phyloP scores from a whole-genome alignment of 2,797 vertebrate species.

The Graptemys geographica region DNA sequence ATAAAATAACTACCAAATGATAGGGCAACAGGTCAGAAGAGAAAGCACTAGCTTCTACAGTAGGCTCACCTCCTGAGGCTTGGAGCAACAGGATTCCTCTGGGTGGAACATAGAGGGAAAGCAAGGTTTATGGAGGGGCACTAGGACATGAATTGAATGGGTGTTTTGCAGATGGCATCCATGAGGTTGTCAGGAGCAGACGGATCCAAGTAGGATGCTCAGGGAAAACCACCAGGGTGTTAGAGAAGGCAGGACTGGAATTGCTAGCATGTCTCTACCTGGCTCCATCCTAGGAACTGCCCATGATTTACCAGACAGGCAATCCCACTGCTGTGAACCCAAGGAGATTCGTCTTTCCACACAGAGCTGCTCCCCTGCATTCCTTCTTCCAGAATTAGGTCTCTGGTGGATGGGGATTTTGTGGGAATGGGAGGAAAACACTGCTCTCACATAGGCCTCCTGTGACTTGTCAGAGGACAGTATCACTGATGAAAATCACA shows the following conservation, averaged over 20 bases:
- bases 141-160: not conserved
- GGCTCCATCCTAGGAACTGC: not conserved
- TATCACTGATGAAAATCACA: not conserved
- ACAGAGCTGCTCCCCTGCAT: not conserved
- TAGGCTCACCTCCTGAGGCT: not conserved
- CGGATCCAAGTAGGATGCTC: not conserved
- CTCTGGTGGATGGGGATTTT: not conserved
- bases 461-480: not conserved
- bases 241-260: not conserved
- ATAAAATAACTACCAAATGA: not conserved
- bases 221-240: not conserved
- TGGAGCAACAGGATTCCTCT: not conserved
- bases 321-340: not conserved
- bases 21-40: not conserved
- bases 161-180: not conserved
- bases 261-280: not conserved
- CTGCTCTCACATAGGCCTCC: not conserved
- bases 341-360: not conserved
- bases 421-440: not conserved
- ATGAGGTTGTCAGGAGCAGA: not conserved
- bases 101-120: not conserved
- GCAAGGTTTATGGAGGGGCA: not conserved
- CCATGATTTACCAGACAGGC: not conserved
- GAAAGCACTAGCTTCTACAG: slow-evolving; percentile 27
- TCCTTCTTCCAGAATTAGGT: not conserved